Evolutionary conservation across 2,888 invertebrate species (phyloP), one percentile per base, ranked within the genome.

Genomic region (Tortricodes alternella): DNA sequence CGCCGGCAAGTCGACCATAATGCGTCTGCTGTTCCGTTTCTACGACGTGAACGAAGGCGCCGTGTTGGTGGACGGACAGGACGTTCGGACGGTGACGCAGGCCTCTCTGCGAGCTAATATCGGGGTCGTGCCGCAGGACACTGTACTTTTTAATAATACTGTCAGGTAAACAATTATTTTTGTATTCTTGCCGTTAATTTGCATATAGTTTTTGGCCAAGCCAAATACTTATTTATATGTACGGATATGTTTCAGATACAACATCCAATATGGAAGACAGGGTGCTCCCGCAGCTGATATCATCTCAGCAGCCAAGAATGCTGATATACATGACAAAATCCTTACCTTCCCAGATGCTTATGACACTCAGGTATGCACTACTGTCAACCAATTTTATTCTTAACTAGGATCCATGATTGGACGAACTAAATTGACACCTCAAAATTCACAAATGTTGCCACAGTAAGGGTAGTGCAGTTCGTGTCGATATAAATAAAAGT

Each of bases 41-140:
- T 99, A 97, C 85, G 99, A 99, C 80, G 96, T 98, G 1, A 94
- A 96, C 71, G 92, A 94, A 41, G 99, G 99, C 0, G 92, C 94
- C 0, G 95, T 99, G 59, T 76, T 94, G 0, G 94, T 99, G 56
- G 98, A 98, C 83, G 97, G 95, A 0, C 96, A 97, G 76, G 96
- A 99, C 82, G 94, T 99, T 13, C 94, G 95, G 70, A 93, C 95
- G 0, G 95, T 99, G 3, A 95, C 95, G 57, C 95, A 99, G 74
- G 93, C 94, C 53, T 97, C 97, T 51, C 88, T 99, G 34, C 91
- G 99, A 9, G 91, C 93, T 66, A 93, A 94, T 43, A 97, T 99
- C 67, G 97, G 97, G 8, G 97, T 99, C 24, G 99, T 99, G 34
- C 99, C 99, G 1, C 99, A 99, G 81, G 98, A 98, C 74, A 98